Conservation (phyloP, 2,113 vertebrate species). For the Phycodurus eques region DNA sequence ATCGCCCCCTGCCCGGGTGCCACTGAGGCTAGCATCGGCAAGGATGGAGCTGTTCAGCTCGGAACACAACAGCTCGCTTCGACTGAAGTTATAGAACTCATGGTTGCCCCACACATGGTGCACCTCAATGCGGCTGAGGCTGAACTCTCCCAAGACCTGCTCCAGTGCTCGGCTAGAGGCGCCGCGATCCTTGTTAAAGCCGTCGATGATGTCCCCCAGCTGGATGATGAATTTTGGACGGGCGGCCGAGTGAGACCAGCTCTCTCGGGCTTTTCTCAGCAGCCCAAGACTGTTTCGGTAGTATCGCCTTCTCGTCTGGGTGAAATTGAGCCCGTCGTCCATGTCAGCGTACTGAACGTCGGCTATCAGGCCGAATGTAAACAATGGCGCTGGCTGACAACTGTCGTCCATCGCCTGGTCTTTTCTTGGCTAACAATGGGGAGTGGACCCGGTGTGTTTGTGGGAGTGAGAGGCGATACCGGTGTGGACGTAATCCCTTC, state of each 20-base stretch:
- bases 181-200: conserved; percentile 73
- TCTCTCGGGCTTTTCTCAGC: conserved; percentile 69
- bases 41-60: conserved; percentile 73
- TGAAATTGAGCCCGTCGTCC: conserved; percentile 82
- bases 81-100: conserved; percentile 91
- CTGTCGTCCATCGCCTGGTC: conserved; percentile 64
- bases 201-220: conserved; percentile 92
- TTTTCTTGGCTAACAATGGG: neutral
- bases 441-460: neutral
- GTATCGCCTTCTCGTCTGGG: conserved; percentile 68
- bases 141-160: conserved; percentile 73
- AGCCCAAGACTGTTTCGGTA: conserved; percentile 81
- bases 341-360: conserved; percentile 90
- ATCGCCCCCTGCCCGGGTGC: conserved; percentile 1
- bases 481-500: neutral
- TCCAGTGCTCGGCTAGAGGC: conserved; percentile 74
- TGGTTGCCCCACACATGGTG: conserved; percentile 95
- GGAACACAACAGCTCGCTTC: conserved; percentile 70
- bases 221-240: conserved; percentile 81
- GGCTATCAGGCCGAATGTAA: conserved; percentile 85
- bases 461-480: neutral
- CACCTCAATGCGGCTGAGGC: conserved; percentile 64
- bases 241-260: conserved; percentile 71
- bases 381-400: conserved; percentile 43
- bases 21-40: conserved; percentile 3